Evolutionary conservation across 2,888 invertebrate genomes (phyloP).

Genomic region (Amphipyra berbera): DNA sequence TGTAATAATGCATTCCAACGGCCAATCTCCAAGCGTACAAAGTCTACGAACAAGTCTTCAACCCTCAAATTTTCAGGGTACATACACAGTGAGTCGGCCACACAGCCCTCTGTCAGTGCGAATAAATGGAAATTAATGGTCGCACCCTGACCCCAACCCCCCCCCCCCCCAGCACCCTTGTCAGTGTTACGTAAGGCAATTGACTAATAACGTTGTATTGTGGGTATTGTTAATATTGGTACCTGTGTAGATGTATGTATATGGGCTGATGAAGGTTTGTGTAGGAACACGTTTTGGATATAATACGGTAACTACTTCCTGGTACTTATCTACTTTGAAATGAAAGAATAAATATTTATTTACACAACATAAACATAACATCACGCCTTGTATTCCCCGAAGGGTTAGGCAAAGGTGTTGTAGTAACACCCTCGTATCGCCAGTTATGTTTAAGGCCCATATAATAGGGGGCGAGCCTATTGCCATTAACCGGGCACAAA

Average conservation of each 20-base stretch:
- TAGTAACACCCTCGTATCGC: too few species aligned
- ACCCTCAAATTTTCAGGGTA: constrained; percentile 59
- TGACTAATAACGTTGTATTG: constrained; percentile 59
- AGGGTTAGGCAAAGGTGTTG: too few species aligned
- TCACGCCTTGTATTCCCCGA: too few species aligned
- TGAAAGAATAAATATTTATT: too few species aligned
- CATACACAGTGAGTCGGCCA: constrained; percentile 48
- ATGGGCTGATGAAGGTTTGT: constrained; percentile 3
- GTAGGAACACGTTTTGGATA: not conserved
- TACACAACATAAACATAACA: too few species aligned
- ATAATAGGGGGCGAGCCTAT: too few species aligned
- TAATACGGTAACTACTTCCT: not conserved
- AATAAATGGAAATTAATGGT: constrained; percentile 82
- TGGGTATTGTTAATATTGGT: constrained; percentile 30
- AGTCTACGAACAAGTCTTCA: constrained; percentile 8
- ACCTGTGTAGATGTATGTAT: constrained; percentile 7
- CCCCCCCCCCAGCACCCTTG: constrained; percentile 40
- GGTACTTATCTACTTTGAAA: too few species aligned
- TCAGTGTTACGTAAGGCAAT: constrained; percentile 54
- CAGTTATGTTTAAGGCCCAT: too few species aligned
- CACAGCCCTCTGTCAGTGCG: constrained; percentile 70
- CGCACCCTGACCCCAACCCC: constrained; percentile 55
- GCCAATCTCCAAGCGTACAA: not conserved
- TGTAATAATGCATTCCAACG: too few species aligned
- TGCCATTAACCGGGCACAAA: too few species aligned